These are phyloP conservation scores for Cancer borealis DNA, from an alignment of 2,888 invertebrate species.

Conservation along the genomic window DNA sequence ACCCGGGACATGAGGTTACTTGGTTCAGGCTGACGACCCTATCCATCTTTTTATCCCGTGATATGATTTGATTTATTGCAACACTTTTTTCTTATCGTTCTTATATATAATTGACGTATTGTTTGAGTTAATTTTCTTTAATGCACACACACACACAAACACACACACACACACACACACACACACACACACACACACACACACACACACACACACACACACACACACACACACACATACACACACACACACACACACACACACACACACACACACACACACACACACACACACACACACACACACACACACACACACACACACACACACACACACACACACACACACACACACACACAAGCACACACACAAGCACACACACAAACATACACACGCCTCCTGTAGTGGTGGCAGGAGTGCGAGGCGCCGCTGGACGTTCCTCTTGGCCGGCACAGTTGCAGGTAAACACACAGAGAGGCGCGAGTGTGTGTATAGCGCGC, in stretches of 20 bases:
- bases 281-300: constrained; percentile 2
- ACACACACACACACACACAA: not conserved
- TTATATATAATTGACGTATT: no score
- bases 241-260: constrained; percentile 34
- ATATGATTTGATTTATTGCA: no score
- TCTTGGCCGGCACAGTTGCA: constrained; percentile 59
- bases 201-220: constrained; percentile 5
- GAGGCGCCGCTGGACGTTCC: constrained; percentile 16
- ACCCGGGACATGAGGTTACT: no score
- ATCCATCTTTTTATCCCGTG: no score
- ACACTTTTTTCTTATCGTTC: no score
- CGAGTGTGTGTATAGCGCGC: constrained; percentile 62
- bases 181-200: not conserved
- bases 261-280: constrained; percentile 15
- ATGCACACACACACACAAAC: not conserved
- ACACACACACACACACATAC: constrained; percentile 38
- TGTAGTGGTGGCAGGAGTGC: not conserved
- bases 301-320: constrained; percentile 15
- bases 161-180: constrained; percentile 14
- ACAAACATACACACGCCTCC: constrained; percentile 27
- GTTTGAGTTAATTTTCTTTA: no score
- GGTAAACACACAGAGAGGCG: constrained; percentile 70
- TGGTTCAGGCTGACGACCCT: no score
- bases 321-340: not conserved
- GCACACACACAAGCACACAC: constrained; percentile 28